phyloP scores from a whole-genome alignment of 30 jellyfish, hydroid and myxozoan species.

The Haliclystus octoradiatus region DNA sequence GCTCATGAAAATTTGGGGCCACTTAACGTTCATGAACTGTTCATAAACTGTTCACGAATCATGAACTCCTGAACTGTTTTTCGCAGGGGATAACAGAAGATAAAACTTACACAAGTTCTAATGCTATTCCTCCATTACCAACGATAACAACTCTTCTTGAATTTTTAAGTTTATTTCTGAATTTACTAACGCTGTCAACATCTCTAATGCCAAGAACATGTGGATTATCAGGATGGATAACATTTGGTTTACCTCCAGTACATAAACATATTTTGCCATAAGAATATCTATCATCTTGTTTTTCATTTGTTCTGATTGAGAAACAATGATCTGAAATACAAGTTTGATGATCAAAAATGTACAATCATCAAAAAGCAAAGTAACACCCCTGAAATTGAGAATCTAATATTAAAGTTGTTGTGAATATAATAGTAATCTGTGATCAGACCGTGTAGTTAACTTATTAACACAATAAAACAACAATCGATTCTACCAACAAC shows the following conservation, averaged over 20 bases:
- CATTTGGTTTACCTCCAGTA: constrained; percentile 85
- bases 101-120: constrained; percentile 76
- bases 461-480: no score
- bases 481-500: no score
- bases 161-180: constrained; percentile 28
- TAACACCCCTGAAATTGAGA: no score
- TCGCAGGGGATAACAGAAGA: neutral
- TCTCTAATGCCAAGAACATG: constrained; percentile 66
- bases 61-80: neutral
- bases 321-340: no score
- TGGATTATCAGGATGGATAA: constrained; percentile 8
- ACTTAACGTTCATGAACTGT: no score
- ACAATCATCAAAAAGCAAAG: no score
- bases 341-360: no score
- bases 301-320: no score
- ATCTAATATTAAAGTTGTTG: no score
- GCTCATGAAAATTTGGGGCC: no score
- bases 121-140: constrained; percentile 98
- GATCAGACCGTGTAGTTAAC: no score
- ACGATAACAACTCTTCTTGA: constrained; percentile 59
- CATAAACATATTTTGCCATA: constrained; percentile 64
- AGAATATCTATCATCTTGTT: constrained; percentile 3
- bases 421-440: no score
- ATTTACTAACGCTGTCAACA: constrained; percentile 68
- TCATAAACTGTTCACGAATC: neutral